Percentiles rank a stretch among this genome's conserved stretches.
Conservation (phyloP, 2,797 vertebrate species). For the Heteromormyrus szaboi region DNA sequence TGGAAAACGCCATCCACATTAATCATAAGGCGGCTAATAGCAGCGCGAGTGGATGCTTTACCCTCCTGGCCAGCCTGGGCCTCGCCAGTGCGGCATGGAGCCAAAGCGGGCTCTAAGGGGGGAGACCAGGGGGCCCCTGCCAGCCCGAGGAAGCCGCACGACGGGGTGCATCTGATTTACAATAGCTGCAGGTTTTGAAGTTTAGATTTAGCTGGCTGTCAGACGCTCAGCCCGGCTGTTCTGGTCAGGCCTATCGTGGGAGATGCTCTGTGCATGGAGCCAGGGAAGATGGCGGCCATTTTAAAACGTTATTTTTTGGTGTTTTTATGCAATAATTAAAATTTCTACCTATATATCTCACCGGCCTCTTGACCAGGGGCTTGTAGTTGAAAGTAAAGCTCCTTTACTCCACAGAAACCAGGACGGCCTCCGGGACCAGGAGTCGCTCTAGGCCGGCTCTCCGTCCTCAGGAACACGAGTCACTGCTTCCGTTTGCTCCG, state of each 20-base stretch:
- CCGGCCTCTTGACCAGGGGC: conserved; percentile 44
- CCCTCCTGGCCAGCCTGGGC: background rate
- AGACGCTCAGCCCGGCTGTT: conserved; percentile 46
- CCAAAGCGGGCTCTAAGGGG: background rate
- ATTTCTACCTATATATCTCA: conserved; percentile 52
- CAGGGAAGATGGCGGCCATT: background rate
- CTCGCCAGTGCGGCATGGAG: background rate
- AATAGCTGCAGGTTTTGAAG: conserved; percentile 39
- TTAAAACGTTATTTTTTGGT: background rate
- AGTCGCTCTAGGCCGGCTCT: background rate
- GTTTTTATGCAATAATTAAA: conserved; percentile 33
- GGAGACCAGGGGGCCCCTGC: conserved; percentile 6
- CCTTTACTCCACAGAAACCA: background rate
- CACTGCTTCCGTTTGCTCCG: background rate
- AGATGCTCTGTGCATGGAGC: conserved; percentile 35
- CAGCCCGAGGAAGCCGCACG: conserved; percentile 31
- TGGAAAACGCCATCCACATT: background rate
- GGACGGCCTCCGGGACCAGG: background rate
- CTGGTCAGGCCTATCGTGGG: conserved; percentile 30
- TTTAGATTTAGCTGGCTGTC: conserved; percentile 38
- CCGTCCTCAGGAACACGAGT: background rate
- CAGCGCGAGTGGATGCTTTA: background rate
- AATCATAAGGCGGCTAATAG: background rate
- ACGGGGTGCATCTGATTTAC: conserved; percentile 31
- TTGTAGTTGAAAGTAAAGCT: background rate